Evolutionary conservation across 2,888 invertebrate genomes (phyloP), one percentile per base, ranked within the genome.

Genomic region (Sturmia bella): DNA sequence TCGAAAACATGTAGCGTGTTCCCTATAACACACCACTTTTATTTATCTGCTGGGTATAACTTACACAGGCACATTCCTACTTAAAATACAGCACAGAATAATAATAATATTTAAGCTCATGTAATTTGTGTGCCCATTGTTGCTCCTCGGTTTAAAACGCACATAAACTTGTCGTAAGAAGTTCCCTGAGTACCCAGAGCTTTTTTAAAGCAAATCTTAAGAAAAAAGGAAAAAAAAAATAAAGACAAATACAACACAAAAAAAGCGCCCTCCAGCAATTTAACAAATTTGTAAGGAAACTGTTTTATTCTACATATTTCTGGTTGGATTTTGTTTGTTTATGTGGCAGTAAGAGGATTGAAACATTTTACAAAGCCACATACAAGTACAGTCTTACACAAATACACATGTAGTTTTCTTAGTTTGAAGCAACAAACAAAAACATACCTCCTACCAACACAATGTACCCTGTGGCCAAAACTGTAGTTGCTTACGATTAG

Each of bases 231-330:
- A 32, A 9, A 1, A 3, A 7, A 32, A 32, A 32, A 32, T 9
- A 7, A 32, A 32, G 32, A 3, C 74, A 74, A 69, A 37, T 12
- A 50, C 12, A 59, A n/a, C 52, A 9, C n/a, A n/a, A n/a, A 61
- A 57, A 61, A 48, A 66, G 56, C 1, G 11, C 43, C 80, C 64
- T 48, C 2, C 66, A 75, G 80, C 80, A 54, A 59, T 54, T 57
- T 45, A 80, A 75, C 52, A 50, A 24, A 50, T 72, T 57, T 70
- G 57, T 57, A 57, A 70, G 37, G 48, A 70, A 70, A 57, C 9
- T 50, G 24, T 50, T 48, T 48, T 48, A 43, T 21, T 43, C 45
- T 57, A 48, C 24, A 13, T 21, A 15, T 57, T 48, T 21, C n/a
- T 52, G 52, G 13, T 41, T 43, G 12, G 27, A 19, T 32, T n/a